phyloP scores from a whole-genome alignment of 2,888 invertebrate genomes.

The Sipunculus nudus region DNA sequence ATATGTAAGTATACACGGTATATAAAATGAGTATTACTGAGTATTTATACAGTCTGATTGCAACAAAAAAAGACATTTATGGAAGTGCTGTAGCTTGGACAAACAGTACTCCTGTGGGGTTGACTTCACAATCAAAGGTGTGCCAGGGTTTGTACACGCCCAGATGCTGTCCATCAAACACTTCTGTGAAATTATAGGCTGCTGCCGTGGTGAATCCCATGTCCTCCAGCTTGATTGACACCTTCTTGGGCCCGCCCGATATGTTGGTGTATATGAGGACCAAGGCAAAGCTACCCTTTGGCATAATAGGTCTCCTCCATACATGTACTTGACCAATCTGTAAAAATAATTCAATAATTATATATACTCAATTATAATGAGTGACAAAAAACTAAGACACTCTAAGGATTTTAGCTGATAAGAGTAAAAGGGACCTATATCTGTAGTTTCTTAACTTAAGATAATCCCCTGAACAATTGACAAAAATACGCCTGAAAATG shows the following conservation, averaged over 20 bases:
- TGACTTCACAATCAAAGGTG: not conserved
- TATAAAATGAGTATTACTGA: too few species aligned
- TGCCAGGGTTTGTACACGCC: constrained; percentile 1
- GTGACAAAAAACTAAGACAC: too few species aligned
- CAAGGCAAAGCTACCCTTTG: not conserved
- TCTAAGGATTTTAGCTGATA: too few species aligned
- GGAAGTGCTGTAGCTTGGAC: constrained; percentile 22
- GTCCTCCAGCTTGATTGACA: not conserved
- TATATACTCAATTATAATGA: too few species aligned
- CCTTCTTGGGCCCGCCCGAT: not conserved
- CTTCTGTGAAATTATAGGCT: not conserved
- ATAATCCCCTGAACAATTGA: too few species aligned
- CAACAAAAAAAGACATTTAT: not conserved
- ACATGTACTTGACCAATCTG: constrained; percentile 11
- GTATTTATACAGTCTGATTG: too few species aligned
- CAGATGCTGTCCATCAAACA: not conserved
- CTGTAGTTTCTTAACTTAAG: too few species aligned
- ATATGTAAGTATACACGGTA: too few species aligned
- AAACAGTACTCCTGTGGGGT: constrained; percentile 20
- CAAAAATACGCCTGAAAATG: too few species aligned
- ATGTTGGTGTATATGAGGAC: not conserved
- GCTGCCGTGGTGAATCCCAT: not conserved
- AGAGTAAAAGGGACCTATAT: too few species aligned
- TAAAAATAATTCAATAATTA: too few species aligned
- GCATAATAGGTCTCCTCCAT: constrained; percentile 12